Base-by-base conservation (phyloP, 2,113 vertebrate genomes). In the Pan troglodytes region DNA sequence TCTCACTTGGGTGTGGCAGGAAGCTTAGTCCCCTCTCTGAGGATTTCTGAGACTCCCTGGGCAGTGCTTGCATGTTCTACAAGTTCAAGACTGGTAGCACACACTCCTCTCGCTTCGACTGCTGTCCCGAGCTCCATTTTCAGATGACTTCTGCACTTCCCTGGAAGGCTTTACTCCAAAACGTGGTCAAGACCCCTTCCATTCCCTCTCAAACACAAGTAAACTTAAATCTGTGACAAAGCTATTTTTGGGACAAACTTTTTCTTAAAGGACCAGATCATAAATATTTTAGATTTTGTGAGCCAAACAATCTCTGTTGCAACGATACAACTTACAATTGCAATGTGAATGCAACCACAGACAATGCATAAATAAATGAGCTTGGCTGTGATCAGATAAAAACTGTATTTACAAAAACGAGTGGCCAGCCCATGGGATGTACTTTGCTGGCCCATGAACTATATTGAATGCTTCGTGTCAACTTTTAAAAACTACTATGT, bases 121-220 rank as follows among this genome's bases (percentile, higher is more conserved):
- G 43, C 70, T 76, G 23, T 38, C 59, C 50, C 13, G 4, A 30
- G 5, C 10, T 30, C 30, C 14, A 1, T 32, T 52, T 78, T 32
- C 35, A 12, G 2, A 23, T 3, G 35, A 70, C 22, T 22, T 52
- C 7, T 93, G 55, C 2, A 18, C 6, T n/a, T 40, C 6, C 14
- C 59, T 70, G 14, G 6, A 57, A 1, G 4, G 23, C 57, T 76
- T 59, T 52, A 70, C 70, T 61, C 80, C 22, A 52, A 20, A 68
- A 43, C 2, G 30, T 23, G 18, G 17, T n/a, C 35, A 27, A 23
- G n/a, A 23, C 1, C 1, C 25, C 38, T 40, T 18, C 4, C 0
- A 1, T 57, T 55, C 18, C 52, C 7, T 83, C 76, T 90, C n/a
- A 20, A 38, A n/a, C 76, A 84, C 57, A 64, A 82, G 38, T 30